Conservation (phyloP, 2,113 vertebrate species). For the Phylloscopus trochilus region DNA sequence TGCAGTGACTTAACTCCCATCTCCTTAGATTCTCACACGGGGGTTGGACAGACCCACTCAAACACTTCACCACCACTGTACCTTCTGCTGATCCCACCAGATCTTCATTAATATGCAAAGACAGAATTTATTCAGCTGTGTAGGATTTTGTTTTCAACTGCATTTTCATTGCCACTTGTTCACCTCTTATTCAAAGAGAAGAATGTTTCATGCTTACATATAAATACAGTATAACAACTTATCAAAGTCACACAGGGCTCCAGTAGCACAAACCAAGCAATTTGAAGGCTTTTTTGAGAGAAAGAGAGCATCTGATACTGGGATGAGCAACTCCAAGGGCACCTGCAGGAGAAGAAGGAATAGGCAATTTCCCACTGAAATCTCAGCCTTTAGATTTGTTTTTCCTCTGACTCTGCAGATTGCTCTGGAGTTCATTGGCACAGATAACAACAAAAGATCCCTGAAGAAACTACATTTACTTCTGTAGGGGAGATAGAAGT, state of each 20-base stretch:
- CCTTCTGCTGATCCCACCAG: background rate
- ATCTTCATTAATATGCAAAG: background rate
- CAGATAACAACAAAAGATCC: background rate
- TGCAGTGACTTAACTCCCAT: background rate
- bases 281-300: background rate
- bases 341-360: background rate
- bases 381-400: background rate
- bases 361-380: background rate
- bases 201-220: background rate
- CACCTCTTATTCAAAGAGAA: conserved; percentile 1
- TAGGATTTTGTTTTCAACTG: background rate
- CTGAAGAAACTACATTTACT: background rate
- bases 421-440: background rate
- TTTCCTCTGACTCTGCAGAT: background rate
- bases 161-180: background rate
- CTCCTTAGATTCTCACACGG: background rate
- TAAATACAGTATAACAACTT: background rate
- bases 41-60: background rate
- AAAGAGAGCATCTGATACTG: background rate
- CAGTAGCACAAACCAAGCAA: background rate
- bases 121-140: background rate
- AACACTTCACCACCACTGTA: background rate
- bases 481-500: background rate
- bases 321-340: background rate
- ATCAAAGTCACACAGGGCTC: background rate